phyloP scores from a whole-genome alignment of 2,888 invertebrate genomes.

The Heterodera filipjevi region DNA sequence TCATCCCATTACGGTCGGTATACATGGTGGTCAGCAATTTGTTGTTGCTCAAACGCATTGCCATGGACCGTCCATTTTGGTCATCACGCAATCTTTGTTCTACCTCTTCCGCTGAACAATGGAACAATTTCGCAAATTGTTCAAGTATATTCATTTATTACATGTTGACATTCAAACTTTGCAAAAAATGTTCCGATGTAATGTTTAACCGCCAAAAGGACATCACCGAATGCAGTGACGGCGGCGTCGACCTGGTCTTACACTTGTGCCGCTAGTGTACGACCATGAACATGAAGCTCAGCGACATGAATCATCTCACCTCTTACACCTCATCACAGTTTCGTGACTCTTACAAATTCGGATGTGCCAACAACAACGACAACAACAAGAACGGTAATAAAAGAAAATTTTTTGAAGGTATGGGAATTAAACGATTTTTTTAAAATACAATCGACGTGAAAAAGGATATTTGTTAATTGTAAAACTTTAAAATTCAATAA shows the following conservation, averaged over 20 bases:
- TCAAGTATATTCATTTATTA: neutral
- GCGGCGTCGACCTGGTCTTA: neutral
- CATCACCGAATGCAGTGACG: neutral
- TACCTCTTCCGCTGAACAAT: too few relatives aligned
- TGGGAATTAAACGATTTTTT: too few relatives aligned
- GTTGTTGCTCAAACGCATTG: too few relatives aligned
- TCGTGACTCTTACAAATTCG: neutral
- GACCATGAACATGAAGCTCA: neutral
- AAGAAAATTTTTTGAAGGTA: too few relatives aligned
- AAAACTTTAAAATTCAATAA: too few relatives aligned
- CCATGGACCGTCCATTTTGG: too few relatives aligned
- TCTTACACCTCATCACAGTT: neutral
- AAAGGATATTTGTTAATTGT: too few relatives aligned
- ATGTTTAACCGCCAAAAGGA: neutral
- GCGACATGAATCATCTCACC: neutral
- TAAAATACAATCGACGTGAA: too few relatives aligned
- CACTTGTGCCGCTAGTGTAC: neutral
- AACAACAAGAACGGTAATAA: neutral
- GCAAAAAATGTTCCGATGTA: neutral
- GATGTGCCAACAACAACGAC: neutral
- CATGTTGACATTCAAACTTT: neutral
- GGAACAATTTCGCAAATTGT: too few relatives aligned
- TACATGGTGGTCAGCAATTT: too few relatives aligned
- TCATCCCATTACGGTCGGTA: too few relatives aligned
- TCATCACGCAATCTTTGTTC: too few relatives aligned